Percentiles rank a stretch among this genome's conserved stretches.
phyloP scores from a whole-genome alignment of 1,140 invertebrate species.

The Lordiphosa collinella region DNA sequence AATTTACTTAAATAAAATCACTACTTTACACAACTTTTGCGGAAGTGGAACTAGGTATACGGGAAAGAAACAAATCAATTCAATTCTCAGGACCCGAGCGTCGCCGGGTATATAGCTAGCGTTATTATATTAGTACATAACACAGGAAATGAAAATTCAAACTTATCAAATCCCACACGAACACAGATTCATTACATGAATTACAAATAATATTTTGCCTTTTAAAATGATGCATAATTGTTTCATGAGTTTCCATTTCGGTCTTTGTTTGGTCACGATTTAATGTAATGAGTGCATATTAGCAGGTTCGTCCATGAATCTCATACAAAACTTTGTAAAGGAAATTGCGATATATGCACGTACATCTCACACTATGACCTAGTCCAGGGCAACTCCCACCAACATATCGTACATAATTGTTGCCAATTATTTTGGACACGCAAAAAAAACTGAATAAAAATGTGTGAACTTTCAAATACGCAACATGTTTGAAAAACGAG shows the following conservation, averaged over 20 bases:
- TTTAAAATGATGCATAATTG: background rate
- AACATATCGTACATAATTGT: background rate
- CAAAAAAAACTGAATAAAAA: too few species aligned
- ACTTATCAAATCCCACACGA: too few species aligned
- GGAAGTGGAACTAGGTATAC: too few species aligned
- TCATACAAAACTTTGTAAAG: constrained; percentile 8
- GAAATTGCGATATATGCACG: constrained; percentile 18
- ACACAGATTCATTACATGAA: background rate
- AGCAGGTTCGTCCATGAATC: constrained; percentile 83
- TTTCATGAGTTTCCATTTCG: background rate
- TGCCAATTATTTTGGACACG: too few species aligned
- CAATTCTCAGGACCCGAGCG: too few species aligned
- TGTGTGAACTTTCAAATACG: constrained; percentile 22
- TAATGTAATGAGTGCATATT: constrained; percentile 85
- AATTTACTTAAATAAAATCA: too few species aligned
- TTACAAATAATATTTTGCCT: constrained; percentile 5
- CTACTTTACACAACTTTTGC: too few species aligned
- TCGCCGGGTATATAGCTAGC: too few species aligned
- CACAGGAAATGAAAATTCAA: too few species aligned
- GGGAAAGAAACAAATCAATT: too few species aligned
- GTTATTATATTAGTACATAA: too few species aligned
- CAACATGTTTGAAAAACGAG: constrained; percentile 86
- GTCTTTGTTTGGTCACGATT: constrained; percentile 32
- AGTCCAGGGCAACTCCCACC: constrained; percentile 24
- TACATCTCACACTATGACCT: constrained; percentile 14